Evolutionary conservation across 2,113 vertebrate genomes (phyloP), one percentile per base, ranked within the genome.

Genomic region (Chionomys nivalis): DNA sequence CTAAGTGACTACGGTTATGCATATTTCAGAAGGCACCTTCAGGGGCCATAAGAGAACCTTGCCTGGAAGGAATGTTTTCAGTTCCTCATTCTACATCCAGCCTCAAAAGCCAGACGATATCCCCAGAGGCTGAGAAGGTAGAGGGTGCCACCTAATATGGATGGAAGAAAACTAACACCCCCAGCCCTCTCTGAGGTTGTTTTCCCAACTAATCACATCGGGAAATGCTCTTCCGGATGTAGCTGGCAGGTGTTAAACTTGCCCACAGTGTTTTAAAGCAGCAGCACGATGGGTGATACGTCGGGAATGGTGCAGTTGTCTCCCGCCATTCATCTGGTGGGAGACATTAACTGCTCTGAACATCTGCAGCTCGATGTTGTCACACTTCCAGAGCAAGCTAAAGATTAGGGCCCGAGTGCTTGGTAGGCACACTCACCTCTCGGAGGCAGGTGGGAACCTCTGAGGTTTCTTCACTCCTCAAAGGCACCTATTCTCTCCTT

Each of bases 1-100:
- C 95, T 95, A 97, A 96, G 89, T 78, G 95, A 92, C 70, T 49
- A 33, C 13, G 31, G 42, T 95, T 92, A 92, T 97, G 42, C 89
- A 97, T 97, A 95, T 95, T 97, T 97, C 86, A 98, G 6, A 7
- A 97, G 95, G 78, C n/a, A 36, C 72, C 94, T 58, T 87, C 1
- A 1, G 82, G 68, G 78, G 72, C 87, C 89, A 24, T 85, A 44
- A 24, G 66, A 96, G 63, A 86, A 7, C 47, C 36, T 81, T 0
- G 76, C 39, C 58, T 44, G 72, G 17, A 47, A 68, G 44, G 47
- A 90, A 72, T 17, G 6, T 49, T 58, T 90, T 81, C 52, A 72
- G 39, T 36, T 12, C 47, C 65, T 16, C 58, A 77, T 49, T 73
- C 81, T 75, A 36, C 23, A 23, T 58, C 16, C 2, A 12, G 66